Percentiles rank a stretch among this genome's conserved stretches.
Evolutionary conservation across 2,113 vertebrate genomes (phyloP).

Genomic region (Shinisaurus crocodilurus): DNA sequence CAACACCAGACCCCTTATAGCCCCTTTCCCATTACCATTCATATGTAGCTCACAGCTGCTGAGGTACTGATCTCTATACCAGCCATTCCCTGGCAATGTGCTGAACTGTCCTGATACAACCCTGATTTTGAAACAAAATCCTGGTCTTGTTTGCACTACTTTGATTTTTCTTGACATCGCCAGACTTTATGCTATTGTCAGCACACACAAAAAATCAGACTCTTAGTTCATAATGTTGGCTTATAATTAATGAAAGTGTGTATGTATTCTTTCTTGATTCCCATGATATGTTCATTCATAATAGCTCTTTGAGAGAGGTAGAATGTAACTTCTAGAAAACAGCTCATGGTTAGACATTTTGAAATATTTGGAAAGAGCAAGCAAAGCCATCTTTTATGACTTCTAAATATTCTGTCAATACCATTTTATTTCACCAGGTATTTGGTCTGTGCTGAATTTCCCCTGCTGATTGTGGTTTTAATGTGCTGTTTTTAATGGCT

Average conservation of each 20-base stretch:
- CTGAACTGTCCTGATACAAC: conserved; percentile 54
- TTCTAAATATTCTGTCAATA: background rate
- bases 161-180: conserved; percentile 29
- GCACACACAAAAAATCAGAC: conserved; percentile 40
- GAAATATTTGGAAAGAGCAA: background rate
- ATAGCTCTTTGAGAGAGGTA: background rate
- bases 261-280: background rate
- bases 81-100: conserved; percentile 33
- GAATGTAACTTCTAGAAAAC: background rate
- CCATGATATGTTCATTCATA: background rate
- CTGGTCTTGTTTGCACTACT: conserved; percentile 21
- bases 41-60: conserved; percentile 54
- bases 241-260: background rate
- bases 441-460: background rate
- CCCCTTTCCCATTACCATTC: background rate
- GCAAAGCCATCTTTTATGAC: background rate
- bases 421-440: background rate
- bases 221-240: conserved; percentile 11
- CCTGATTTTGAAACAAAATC: background rate
- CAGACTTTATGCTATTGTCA: conserved; percentile 11
- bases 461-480: background rate
- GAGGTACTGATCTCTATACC: conserved; percentile 42
- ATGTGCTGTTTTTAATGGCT: background rate
- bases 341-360: background rate
- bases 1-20: background rate